Percentiles rank a stretch among this genome's conserved stretches.
These are phyloP conservation scores for Pseudotriccus pelzelni DNA, from an alignment of 2,797 vertebrate species.

Conservation along the genomic window DNA sequence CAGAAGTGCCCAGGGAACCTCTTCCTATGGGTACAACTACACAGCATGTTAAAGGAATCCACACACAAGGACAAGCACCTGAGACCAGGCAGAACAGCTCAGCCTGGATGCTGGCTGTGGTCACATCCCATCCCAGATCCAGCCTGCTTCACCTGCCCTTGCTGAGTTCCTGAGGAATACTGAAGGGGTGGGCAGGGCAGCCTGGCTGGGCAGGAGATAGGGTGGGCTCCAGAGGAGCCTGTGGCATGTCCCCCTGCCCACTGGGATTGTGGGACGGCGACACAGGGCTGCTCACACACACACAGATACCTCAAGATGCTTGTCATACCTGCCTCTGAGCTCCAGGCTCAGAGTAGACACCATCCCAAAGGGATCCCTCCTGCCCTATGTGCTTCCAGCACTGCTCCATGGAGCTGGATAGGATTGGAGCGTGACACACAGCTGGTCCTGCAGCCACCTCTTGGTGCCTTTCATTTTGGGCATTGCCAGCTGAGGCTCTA, in stretches of 20 bases:
- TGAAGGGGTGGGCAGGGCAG: neutral
- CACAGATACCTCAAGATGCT: neutral
- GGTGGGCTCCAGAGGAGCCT: neutral
- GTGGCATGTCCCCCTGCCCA: fast-evolving
- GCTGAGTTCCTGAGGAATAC: neutral
- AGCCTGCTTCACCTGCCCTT: neutral
- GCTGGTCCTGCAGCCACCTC: neutral
- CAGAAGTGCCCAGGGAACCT: neutral
- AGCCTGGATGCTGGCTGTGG: neutral
- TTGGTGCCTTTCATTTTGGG: neutral
- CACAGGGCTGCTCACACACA: neutral
- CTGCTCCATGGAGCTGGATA: neutral
- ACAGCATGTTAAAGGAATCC: neutral
- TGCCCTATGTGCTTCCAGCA: neutral
- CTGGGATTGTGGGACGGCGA: fast-evolving
- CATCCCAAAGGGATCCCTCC: neutral
- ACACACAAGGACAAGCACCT: neutral
- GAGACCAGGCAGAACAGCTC: neutral
- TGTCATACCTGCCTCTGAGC: neutral
- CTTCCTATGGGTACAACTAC: neutral
- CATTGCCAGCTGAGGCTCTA: neutral
- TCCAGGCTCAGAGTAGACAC: neutral
- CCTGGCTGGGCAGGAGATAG: neutral
- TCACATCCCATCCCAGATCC: neutral
- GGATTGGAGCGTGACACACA: fast-evolving